Percentiles rank a stretch among this genome's conserved stretches.
Conservation (phyloP, 2,888 invertebrate genomes). For the Ditula angustiorana region DNA sequence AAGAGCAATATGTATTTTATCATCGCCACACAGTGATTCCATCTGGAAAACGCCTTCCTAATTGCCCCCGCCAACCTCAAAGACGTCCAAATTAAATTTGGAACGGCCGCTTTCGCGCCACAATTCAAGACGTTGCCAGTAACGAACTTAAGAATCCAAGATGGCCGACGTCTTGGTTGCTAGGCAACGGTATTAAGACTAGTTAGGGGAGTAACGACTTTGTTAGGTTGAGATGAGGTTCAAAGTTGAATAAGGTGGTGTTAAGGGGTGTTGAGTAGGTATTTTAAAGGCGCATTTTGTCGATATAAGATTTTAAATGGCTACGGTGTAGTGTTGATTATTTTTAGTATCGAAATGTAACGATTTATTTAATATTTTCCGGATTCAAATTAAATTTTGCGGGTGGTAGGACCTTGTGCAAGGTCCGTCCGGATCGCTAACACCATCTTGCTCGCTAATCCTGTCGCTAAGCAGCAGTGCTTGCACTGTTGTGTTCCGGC, state of each 20-base stretch:
- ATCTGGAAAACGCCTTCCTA: slow-evolving; percentile 39
- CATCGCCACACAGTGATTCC: not conserved
- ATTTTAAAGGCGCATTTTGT: slow-evolving; percentile 21
- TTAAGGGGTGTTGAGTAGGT: not conserved
- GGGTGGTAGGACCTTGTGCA: too few species aligned
- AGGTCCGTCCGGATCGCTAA: too few species aligned
- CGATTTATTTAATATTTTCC: too few species aligned
- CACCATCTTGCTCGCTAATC: too few species aligned
- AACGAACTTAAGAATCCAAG: slow-evolving; percentile 68
- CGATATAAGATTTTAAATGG: slow-evolving; percentile 24
- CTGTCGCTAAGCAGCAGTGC: too few species aligned
- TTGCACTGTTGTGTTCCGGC: too few species aligned
- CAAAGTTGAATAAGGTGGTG: slow-evolving; percentile 6
- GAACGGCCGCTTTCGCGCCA: slow-evolving; percentile 69
- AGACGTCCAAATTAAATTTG: slow-evolving; percentile 69
- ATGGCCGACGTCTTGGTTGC: slow-evolving; percentile 75
- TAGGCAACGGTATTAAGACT: slow-evolving; percentile 63
- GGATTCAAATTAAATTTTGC: too few species aligned
- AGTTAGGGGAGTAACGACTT: slow-evolving; percentile 11
- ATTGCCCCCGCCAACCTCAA: slow-evolving; percentile 68
- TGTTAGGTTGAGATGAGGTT: slow-evolving; percentile 4
- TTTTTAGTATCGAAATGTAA: not conserved
- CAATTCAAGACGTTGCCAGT: slow-evolving; percentile 75
- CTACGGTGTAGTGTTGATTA: not conserved
- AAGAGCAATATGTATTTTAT: too few species aligned